Evolutionary conservation across 2,797 vertebrate genomes (phyloP), one percentile per base, ranked within the genome.

Genomic region (Urophycis tenuis): DNA sequence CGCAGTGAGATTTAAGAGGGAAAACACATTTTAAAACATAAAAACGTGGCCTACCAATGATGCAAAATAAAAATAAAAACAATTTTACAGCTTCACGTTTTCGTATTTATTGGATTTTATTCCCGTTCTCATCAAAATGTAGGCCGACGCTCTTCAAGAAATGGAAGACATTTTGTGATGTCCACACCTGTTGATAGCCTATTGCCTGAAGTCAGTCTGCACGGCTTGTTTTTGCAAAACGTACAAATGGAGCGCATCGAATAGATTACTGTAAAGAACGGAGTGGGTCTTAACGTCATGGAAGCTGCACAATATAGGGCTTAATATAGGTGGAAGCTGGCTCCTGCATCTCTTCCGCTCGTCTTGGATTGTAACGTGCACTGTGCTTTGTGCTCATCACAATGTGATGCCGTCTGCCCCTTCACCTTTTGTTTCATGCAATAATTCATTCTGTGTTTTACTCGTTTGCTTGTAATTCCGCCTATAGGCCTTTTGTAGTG

Each of bases 111-210:
- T 29, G 25, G 9, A 60, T 19, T 53, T 6, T 60, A 67, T 67
- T 25, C 25, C 60, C 25, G 25, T 67, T 67, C 60, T 29, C 60
- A 67, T 67, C 8, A 12, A 67, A 67, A 67, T 67, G 60, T 67
- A 67, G 60, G 60, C 60, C 60, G 32, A 71, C 32, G 69, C 32
- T 71, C 30, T 8, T 14, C 7, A 36, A 73, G 41, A 49, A 79
- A 79, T 82, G 86, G 71, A 75, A 82, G 84, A 71, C 85, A 88
- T 90, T 89, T 89, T 87, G 82, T 89, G 77, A 81, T 1, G 79
- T 90, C 87, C 84, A 88, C 90, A 91, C 91, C 89, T 92, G 89
- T 92, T 92, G 91, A 84, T 82, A 67, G 60, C 60, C 6, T 25
- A 29, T 11, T 67, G 60, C 60, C 3, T 67, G 60, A 4, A 67